These are phyloP conservation scores for Trichomalopsis sarcophagae DNA, from an alignment of 1,140 invertebrate species.

Conservation along the genomic window DNA sequence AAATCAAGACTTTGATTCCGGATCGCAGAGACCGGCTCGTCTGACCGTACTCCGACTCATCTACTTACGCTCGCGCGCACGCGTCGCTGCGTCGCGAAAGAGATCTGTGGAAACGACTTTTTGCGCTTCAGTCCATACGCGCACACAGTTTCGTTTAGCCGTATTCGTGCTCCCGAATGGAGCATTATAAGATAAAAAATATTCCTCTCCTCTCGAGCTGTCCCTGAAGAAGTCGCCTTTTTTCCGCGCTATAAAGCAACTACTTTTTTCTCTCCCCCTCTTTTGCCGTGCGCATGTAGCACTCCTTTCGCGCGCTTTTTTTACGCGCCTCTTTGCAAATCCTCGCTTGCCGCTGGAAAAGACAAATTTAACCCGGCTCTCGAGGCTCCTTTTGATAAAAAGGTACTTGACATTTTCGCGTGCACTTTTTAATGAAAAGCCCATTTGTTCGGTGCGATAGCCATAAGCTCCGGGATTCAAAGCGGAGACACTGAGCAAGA, in stretches of 20 bases:
- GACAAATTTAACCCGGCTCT: not conserved
- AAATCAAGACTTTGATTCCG: not conserved
- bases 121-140: too few relatives aligned
- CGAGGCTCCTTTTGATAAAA: not conserved
- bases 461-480: not conserved
- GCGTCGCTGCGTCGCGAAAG: not conserved
- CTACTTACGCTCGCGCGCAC: not conserved
- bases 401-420: conserved; percentile 8
- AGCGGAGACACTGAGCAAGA: not conserved
- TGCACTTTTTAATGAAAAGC: not conserved
- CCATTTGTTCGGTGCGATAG: not conserved
- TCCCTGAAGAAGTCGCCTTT: not conserved
- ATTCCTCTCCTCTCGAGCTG: not conserved
- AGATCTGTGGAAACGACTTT: not conserved
- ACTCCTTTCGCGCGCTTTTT: not conserved
- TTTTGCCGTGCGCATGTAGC: not conserved
- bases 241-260: not conserved
- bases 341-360: not conserved
- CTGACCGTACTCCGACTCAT: not conserved
- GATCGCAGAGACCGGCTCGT: not conserved
- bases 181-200: not conserved
- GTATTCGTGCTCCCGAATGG: not conserved
- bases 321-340: not conserved
- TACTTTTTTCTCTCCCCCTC: not conserved
- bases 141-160: not conserved